Conservation (phyloP, 2,797 vertebrate genomes). For the Propithecus perrieri region DNA sequence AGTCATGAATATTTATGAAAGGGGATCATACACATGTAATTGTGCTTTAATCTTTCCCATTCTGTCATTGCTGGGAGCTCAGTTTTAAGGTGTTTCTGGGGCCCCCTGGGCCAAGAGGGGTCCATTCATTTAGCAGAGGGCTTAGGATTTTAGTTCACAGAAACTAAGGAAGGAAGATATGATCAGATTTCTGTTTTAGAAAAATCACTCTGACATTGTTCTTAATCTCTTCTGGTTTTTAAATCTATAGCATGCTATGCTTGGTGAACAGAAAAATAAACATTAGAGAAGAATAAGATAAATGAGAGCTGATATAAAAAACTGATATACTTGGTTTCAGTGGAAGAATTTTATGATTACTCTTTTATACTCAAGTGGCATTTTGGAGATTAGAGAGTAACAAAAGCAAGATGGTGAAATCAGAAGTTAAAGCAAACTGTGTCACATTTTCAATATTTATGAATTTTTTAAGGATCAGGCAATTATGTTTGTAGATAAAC, state of each 20-base stretch:
- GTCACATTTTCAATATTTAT: not conserved
- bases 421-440: not conserved
- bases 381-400: not conserved
- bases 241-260: not conserved
- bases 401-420: not conserved
- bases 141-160: too few species aligned
- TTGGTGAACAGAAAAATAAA: not conserved
- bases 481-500: not conserved
- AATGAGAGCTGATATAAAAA: not conserved
- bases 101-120: too few species aligned
- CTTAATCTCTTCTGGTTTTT: not conserved
- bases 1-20: too few species aligned
- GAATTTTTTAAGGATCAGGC: not conserved
- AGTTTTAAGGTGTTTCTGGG: too few species aligned
- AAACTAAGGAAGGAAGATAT: not conserved
- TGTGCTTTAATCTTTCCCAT: too few species aligned
- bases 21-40: too few species aligned
- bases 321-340: not conserved
- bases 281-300: not conserved
- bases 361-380: not conserved
- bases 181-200: not conserved
- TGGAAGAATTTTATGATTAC: not conserved
- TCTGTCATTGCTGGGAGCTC: too few species aligned
- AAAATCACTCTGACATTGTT: not conserved
- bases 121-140: too few species aligned